Evolutionary conservation across 2,113 vertebrate species (phyloP).

Genomic region (Gnathonemus longibarbis): DNA sequence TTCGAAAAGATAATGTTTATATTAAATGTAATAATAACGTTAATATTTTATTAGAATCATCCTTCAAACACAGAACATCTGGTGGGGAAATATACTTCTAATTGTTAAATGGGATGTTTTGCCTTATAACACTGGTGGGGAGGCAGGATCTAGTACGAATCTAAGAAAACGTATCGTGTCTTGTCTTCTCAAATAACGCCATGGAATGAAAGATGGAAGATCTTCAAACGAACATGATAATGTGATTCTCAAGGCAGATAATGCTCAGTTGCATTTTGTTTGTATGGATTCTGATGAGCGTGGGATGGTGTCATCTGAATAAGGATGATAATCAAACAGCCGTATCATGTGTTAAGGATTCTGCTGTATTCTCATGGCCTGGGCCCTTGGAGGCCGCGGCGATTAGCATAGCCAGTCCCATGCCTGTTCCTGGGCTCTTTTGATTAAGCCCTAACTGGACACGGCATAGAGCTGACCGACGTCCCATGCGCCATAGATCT

Average conservation of each 20-base stretch:
- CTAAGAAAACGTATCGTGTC: not conserved
- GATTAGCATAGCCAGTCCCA: not conserved
- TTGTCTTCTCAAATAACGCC: not conserved
- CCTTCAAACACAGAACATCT: not conserved
- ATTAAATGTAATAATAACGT: not conserved
- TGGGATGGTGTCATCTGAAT: not conserved
- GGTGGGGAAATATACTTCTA: not conserved
- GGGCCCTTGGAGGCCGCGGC: not conserved
- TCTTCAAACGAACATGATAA: not conserved
- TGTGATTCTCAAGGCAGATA: not conserved
- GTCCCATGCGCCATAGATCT: not conserved
- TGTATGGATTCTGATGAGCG: not conserved
- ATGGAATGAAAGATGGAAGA: not conserved
- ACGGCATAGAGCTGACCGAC: not conserved
- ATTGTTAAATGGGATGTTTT: not conserved
- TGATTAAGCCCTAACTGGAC: not conserved
- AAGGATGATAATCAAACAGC: not conserved
- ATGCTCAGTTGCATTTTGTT: not conserved
- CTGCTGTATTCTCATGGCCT: not conserved
- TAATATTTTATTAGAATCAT: not conserved
- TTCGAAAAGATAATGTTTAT: not conserved
- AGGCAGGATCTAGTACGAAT: not conserved
- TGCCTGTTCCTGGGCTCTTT: not conserved
- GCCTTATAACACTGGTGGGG: not conserved
- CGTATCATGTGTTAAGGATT: not conserved